These are phyloP conservation scores for Desoria tigrina DNA, from an alignment of 2,888 invertebrate species.

Conservation along the genomic window DNA sequence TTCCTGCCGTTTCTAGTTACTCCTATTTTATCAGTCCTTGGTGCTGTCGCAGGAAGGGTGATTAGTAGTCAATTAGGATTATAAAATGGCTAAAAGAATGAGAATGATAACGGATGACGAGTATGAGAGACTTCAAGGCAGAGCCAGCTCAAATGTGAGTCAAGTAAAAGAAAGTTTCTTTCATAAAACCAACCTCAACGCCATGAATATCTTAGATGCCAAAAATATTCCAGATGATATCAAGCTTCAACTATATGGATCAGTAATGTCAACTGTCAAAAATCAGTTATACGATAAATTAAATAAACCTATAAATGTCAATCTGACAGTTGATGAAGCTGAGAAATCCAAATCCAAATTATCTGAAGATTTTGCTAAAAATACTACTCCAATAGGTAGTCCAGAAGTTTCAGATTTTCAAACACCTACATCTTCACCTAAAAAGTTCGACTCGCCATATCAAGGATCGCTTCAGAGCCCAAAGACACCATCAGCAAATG, in stretches of 20 bases:
- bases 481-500: background rate
- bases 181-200: no score
- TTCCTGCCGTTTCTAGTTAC: conserved; percentile 18
- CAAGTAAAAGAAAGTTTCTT: background rate
- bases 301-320: background rate
- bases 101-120: conserved; percentile 27
- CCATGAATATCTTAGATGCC: background rate
- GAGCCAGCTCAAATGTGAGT: background rate
- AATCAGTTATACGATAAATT: conserved; percentile 8
- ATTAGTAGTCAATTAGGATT: conserved; percentile 3
- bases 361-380: no score
- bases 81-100: conserved; percentile 38
- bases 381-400: no score
- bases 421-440: conserved; percentile 17
- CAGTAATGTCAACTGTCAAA: conserved; percentile 14
- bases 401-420: conserved; percentile 12
- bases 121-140: background rate
- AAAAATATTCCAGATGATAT: conserved; percentile 38
- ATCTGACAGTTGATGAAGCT: background rate
- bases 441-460: background rate
- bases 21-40: conserved; percentile 24
- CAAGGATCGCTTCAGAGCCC: background rate
- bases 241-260: conserved; percentile 30
- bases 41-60: conserved; percentile 21
- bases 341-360: conserved; percentile 4